Conservation (phyloP, 1,140 invertebrate species). For the Holcopasites calliopsidis region DNA sequence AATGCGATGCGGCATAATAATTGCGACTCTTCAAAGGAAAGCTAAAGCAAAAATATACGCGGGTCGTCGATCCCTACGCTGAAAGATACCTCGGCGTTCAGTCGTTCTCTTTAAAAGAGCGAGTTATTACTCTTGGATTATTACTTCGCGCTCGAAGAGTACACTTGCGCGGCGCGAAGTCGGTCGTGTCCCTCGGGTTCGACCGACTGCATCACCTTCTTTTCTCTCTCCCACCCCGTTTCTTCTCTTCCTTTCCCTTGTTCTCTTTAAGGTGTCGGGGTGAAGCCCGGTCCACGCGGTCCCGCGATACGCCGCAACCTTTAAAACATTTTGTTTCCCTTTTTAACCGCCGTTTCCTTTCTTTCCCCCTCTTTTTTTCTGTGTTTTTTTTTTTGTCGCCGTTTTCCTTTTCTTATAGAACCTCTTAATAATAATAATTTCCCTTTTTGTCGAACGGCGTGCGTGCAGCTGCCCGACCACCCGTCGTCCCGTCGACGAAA, state of each 20-base stretch:
- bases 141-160: constrained; percentile 63
- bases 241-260: constrained; percentile 15
- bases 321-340: constrained; percentile 45
- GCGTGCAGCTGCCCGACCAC: constrained; percentile 51
- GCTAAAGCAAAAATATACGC: constrained; percentile 56
- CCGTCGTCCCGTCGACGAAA: constrained; percentile 65
- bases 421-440: constrained; percentile 34
- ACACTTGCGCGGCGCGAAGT: constrained; percentile 34
- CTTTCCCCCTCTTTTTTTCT: constrained; percentile 1
- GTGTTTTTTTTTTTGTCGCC: neutral
- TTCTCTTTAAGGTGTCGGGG: constrained; percentile 25
- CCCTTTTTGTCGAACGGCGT: neutral
- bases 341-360: constrained; percentile 32
- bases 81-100: constrained; percentile 61
- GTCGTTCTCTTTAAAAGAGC: constrained; percentile 5
- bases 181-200: constrained; percentile 21
- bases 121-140: constrained; percentile 64
- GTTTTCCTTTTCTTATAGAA: constrained; percentile 8
- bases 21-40: constrained; percentile 65
- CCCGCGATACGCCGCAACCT: constrained; percentile 41
- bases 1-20: constrained; percentile 55
- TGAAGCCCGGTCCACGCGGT: constrained; percentile 47
- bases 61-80: constrained; percentile 65
- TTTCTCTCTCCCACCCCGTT: neutral
- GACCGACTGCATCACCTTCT: neutral